Base-by-base conservation (phyloP, 2,797 vertebrate genomes). In the Gobionotothen gibberifrons region DNA sequence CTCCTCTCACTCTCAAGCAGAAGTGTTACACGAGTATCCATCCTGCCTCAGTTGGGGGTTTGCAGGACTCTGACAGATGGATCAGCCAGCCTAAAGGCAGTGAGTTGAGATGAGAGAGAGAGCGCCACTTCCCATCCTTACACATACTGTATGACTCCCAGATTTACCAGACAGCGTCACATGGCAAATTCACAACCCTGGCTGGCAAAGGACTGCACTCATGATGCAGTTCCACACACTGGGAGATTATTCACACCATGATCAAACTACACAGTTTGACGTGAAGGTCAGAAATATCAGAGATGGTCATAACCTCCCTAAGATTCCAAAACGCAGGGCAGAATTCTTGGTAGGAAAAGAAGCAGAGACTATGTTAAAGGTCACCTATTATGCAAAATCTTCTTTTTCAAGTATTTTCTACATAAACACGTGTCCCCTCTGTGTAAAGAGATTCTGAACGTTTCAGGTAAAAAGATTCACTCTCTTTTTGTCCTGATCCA, bases 1-100 rank as follows among this genome's bases (percentile, higher is more conserved):
- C 46, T 26, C 16, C 11, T 46, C 47, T 52, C 21, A 63, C 47
- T 48, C 44, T 78, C 82, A 85, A 73, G 74, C 82, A 63, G 78
- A 69, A 69, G 48, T 84, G 85, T 90, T 88, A 93, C 92, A 81
- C 87, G 83, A 91, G 92, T 92, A 90, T 93, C 91, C 90, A 83
- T 85, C 73, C 83, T 79, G 84, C 76, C 89, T 83, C 88, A 75
- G 89, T 74, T 47, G 85, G 79, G 84, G 88, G 85, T 72, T 70
- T 76, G 79, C 69, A 15, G 62, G 87, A 75, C 83, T 76, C 79
- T 83, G 90, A 94, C 94, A 95, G 94, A 95, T 95, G 93, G 92
- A 94, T 90, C 85, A 76, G 67, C 53, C 88, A 69, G 91, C 93
- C 93, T 86, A 62, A 81, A 90, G 90, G 84, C 85, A 86, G 82